Conservation (phyloP, 1,140 invertebrate species). For the Manduca sexta region DNA sequence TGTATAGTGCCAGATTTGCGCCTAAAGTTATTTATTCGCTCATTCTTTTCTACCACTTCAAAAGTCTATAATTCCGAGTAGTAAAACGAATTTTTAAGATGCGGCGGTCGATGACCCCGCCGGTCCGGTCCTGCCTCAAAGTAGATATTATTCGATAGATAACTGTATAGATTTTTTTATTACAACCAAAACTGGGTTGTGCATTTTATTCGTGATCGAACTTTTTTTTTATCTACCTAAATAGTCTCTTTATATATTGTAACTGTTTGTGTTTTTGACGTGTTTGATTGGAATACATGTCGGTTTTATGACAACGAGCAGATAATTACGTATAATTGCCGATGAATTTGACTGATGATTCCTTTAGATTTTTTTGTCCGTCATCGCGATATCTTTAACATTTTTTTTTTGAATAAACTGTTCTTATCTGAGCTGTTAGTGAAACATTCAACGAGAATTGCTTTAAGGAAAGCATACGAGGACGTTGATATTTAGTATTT, state of each 20-base stretch:
- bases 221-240: slow-evolving; percentile 24
- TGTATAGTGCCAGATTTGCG: background rate
- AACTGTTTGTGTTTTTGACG: slow-evolving; percentile 18
- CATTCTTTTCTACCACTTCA: slow-evolving; percentile 13
- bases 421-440: too few relatives aligned
- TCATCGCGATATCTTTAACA: too few relatives aligned
- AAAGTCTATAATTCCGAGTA: slow-evolving; percentile 32
- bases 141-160: slow-evolving; percentile 63
- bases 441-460: too few relatives aligned
- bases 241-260: slow-evolving; percentile 21
- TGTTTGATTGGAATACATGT: slow-evolving; percentile 4
- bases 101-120: slow-evolving; percentile 40
- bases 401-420: too few relatives aligned
- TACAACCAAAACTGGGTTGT: slow-evolving; percentile 43
- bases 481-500: too few relatives aligned
- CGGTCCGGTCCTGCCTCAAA: slow-evolving; percentile 43
- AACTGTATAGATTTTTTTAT: slow-evolving; percentile 67
- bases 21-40: slow-evolving; percentile 7
- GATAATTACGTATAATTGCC: slow-evolving; percentile 4
- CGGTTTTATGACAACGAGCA: slow-evolving; percentile 1
- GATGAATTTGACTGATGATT: slow-evolving; percentile 1
- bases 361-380: background rate
- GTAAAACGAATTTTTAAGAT: slow-evolving; percentile 42
- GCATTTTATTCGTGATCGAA: slow-evolving; percentile 53
- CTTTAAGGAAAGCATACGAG: too few relatives aligned